Conservation (phyloP, 2,113 vertebrate genomes). For the Myotis yumanensis region DNA sequence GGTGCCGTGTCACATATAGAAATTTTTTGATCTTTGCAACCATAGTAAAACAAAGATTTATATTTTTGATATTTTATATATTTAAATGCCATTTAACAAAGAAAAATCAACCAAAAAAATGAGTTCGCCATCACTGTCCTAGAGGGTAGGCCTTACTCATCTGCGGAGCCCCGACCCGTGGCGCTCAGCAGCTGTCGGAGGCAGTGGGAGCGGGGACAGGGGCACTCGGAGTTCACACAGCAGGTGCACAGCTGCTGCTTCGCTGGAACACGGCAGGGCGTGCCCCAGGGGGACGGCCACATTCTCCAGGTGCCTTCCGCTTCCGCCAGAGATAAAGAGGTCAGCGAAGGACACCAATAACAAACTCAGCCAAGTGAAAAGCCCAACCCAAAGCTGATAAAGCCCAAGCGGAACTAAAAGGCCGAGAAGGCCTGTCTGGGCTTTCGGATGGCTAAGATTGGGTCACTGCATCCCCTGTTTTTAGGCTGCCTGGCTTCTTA, state of each 20-base stretch:
- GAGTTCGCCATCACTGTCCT: not conserved
- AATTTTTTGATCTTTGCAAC: no score
- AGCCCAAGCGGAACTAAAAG: not conserved
- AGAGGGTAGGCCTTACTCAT: not conserved
- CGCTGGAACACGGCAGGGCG: not conserved
- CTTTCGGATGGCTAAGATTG: not conserved
- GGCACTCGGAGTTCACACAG: not conserved
- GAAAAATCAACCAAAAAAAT: no score
- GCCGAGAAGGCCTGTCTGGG: not conserved
- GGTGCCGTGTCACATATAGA: no score
- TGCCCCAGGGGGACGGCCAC: not conserved
- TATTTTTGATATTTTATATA: no score
- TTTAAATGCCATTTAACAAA: no score
- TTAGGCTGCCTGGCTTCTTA: not conserved
- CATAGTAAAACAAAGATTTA: no score
- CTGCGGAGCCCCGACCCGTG: not conserved
- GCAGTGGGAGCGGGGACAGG: not conserved
- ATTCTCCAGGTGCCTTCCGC: not conserved
- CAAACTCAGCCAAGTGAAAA: conserved; percentile 17
- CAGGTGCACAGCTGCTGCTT: not conserved
- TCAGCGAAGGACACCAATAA: not conserved
- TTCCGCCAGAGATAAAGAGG: not conserved
- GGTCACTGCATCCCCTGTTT: not conserved
- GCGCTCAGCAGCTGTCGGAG: not conserved
- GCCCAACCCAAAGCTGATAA: not conserved